Percentiles rank a stretch among this genome's conserved stretches.
Conservation (phyloP, 2,888 invertebrate genomes). For the Lasius fuliginosus region DNA sequence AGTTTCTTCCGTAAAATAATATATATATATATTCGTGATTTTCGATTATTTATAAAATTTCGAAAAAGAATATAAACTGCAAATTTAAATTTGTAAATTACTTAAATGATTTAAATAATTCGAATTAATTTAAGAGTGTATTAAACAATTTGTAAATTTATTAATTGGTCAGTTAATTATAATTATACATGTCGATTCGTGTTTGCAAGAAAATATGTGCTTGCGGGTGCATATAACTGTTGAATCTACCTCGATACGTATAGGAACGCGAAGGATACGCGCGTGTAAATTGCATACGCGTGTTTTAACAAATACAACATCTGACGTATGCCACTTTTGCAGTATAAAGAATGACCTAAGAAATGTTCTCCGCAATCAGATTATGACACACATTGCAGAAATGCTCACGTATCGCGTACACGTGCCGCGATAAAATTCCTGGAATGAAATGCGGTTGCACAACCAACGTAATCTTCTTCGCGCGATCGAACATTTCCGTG, state of each 20-base stretch:
- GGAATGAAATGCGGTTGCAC: slow-evolving; percentile 18
- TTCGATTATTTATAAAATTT: neutral
- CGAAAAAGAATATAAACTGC: neutral
- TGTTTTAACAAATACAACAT: slow-evolving; percentile 33
- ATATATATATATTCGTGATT: neutral
- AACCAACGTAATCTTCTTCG: neutral
- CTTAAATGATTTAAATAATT: neutral
- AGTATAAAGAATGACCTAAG: slow-evolving; percentile 41
- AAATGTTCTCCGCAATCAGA: slow-evolving; percentile 59
- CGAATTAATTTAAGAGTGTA: neutral
- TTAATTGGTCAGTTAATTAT: neutral
- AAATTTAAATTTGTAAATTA: neutral
- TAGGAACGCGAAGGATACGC: neutral
- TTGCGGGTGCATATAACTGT: neutral
- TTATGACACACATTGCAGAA: slow-evolving; percentile 37
- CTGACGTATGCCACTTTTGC: slow-evolving; percentile 44
- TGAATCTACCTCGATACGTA: neutral
- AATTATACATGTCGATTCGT: neutral
- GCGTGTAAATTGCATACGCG: slow-evolving; percentile 3
- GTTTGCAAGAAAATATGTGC: neutral
- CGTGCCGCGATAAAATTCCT: slow-evolving; percentile 27
- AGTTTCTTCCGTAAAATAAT: neutral
- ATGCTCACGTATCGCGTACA: slow-evolving; percentile 9
- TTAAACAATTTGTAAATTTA: neutral
- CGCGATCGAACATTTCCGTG: neutral